phyloP scores from a whole-genome alignment of 2,113 vertebrate genomes.

The Leiothrix lutea region DNA sequence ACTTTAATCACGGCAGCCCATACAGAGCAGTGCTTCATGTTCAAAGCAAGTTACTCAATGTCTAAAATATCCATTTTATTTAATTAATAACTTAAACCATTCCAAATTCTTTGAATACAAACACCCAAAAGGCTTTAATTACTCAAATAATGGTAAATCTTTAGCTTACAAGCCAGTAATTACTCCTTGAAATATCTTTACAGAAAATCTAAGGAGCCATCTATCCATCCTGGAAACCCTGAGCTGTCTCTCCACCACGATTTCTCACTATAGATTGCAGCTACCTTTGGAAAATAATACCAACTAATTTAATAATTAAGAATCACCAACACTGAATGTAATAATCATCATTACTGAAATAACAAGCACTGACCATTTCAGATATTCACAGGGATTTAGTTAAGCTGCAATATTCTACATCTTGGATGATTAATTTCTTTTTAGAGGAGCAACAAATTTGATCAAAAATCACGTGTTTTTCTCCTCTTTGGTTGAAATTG shows the following conservation, averaged over 20 bases:
- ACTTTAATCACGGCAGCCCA: neutral
- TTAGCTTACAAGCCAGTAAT: neutral
- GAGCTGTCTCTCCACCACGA: neutral
- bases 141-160: neutral
- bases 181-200: neutral
- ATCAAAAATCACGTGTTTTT: fast-evolving
- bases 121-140: neutral
- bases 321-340: neutral
- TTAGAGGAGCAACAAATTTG: neutral
- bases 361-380: neutral
- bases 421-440: neutral
- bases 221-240: neutral
- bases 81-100: neutral
- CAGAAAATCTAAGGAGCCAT: neutral
- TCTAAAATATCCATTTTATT: neutral
- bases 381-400: neutral
- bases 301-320: neutral
- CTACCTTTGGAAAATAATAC: neutral
- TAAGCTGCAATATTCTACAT: neutral
- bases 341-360: neutral
- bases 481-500: neutral
- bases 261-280: neutral
- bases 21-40: fast-evolving
- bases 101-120: neutral
- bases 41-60: neutral